Percentiles rank a stretch among this genome's conserved stretches.
Conservation (phyloP, 2,113 vertebrate species). For the Grallaria varia region DNA sequence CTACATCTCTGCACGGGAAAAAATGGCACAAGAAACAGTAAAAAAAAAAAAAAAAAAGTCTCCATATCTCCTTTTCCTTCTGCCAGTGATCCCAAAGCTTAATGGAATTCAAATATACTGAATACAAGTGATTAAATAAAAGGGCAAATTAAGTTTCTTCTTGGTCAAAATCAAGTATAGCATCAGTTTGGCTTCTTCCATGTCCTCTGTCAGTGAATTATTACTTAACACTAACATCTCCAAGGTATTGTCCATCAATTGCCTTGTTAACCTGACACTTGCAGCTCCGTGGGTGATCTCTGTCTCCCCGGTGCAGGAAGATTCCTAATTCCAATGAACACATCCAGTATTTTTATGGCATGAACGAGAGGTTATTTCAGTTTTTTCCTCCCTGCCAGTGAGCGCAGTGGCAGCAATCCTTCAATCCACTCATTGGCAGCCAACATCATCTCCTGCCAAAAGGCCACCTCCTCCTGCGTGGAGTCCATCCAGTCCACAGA, state of each 20-base stretch:
- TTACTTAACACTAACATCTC: background rate
- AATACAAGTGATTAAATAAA: background rate
- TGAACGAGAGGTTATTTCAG: background rate
- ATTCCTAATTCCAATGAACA: background rate
- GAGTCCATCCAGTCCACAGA: conserved; percentile 76
- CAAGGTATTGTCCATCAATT: background rate
- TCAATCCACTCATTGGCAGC: conserved; percentile 73
- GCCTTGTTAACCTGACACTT: background rate
- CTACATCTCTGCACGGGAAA: background rate
- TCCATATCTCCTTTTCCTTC: background rate
- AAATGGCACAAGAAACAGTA: background rate
- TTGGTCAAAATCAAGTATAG: background rate
- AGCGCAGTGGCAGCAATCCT: conserved; percentile 67
- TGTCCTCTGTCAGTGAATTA: background rate
- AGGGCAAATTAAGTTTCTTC: background rate
- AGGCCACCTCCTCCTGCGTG: conserved; percentile 69
- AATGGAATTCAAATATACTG: background rate
- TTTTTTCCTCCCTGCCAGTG: conserved; percentile 49
- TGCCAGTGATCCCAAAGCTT: background rate
- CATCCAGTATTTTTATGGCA: background rate
- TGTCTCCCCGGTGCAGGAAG: background rate
- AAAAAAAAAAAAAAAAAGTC: background rate
- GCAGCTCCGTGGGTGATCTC: background rate
- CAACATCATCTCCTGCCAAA: conserved; percentile 75
- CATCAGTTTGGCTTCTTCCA: background rate